Percentiles rank a stretch among this genome's conserved stretches.
Conservation (phyloP, 2,113 vertebrate species). For the Pachycephala philippinensis region DNA sequence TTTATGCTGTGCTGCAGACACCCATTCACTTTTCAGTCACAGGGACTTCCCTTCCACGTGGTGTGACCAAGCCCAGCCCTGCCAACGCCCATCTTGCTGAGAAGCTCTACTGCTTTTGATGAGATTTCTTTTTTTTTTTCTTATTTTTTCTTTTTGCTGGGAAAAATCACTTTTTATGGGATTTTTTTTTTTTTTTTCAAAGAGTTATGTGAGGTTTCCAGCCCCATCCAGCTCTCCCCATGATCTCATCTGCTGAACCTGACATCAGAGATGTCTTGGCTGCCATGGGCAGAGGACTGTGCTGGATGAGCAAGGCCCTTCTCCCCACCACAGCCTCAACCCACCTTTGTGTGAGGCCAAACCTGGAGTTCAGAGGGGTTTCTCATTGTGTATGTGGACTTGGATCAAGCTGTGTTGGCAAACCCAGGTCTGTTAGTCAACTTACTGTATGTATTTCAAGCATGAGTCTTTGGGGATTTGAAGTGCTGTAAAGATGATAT, state of each 20-base stretch:
- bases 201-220: neutral
- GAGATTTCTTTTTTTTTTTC: neutral
- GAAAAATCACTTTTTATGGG: neutral
- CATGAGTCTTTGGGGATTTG: neutral
- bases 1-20: slow-evolving; percentile 30
- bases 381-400: neutral
- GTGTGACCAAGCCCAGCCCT: neutral
- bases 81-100: slow-evolving; percentile 2
- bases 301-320: neutral
- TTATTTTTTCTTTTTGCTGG: neutral
- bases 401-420: neutral
- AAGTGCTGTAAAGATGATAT: neutral
- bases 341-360: accelerated
- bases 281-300: accelerated
- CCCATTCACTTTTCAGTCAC: neutral
- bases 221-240: neutral
- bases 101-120: slow-evolving; percentile 31
- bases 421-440: neutral
- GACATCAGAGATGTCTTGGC: accelerated
- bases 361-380: neutral
- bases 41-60: neutral
- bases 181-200: neutral
- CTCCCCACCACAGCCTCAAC: neutral
- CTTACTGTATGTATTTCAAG: neutral
- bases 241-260: accelerated